Percentiles rank a stretch among this genome's conserved stretches.
phyloP scores from a whole-genome alignment of 2,113 vertebrate species.

The Macrotus californicus region DNA sequence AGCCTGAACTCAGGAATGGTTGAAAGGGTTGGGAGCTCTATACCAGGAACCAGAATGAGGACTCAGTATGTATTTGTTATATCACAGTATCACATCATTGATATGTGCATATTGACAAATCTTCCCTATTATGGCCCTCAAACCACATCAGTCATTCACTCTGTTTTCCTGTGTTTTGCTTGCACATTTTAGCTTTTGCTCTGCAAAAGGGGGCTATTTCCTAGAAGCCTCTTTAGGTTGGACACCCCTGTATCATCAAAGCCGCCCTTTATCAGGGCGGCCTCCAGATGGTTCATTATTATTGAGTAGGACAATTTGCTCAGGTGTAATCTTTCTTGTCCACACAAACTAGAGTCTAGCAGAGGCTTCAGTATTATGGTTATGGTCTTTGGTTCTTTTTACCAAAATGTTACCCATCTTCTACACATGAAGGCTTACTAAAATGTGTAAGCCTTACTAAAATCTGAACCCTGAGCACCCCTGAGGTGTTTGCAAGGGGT shows the following conservation, averaged over 20 bases:
- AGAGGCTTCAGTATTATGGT: not conserved
- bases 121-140: not conserved
- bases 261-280: not conserved
- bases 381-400: not conserved
- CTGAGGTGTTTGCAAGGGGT: not conserved
- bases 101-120: not conserved
- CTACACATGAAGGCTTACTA: not conserved
- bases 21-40: not conserved
- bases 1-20: not conserved
- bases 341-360: not conserved
- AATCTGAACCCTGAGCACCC: not conserved
- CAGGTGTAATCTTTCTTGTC: not conserved
- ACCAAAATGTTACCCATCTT: not conserved
- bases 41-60: not conserved
- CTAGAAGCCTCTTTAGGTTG: not conserved
- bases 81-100: not conserved
- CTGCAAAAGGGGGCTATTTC: not conserved
- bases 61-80: not conserved
- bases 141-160: not conserved
- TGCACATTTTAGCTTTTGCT: not conserved
- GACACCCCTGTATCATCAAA: not conserved
- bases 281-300: not conserved
- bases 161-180: not conserved
- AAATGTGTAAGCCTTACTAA: not conserved
- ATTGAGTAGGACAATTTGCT: not conserved